Percentiles rank a stretch among this genome's conserved stretches.
Conservation (phyloP, 2,888 invertebrate genomes). For the Ectropis crepuscularia region DNA sequence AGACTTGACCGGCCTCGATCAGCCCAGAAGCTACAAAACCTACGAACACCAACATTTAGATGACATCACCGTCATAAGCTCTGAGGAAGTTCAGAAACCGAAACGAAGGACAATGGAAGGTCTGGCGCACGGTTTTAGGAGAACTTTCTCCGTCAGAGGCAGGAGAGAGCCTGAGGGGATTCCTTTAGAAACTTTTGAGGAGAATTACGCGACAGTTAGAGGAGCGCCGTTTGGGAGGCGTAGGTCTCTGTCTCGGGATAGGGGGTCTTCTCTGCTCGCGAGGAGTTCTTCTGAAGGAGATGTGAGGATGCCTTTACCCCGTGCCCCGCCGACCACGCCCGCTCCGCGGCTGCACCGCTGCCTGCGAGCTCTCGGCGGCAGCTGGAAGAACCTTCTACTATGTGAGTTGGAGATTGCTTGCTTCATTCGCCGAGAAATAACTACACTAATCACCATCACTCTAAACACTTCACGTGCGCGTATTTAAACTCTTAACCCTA, state of each 20-base stretch:
- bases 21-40: conserved; percentile 57
- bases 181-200: conserved; percentile 75
- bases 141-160: conserved; percentile 76
- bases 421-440: conserved; percentile 49
- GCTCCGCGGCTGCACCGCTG: conserved; percentile 87
- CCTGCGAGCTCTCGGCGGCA: conserved; percentile 90
- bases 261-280: conserved; percentile 81
- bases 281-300: conserved; percentile 91
- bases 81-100: conserved; percentile 74
- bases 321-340: conserved; percentile 71
- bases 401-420: conserved; percentile 85
- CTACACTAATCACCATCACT: conserved; percentile 50
- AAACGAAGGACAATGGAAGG: conserved; percentile 76
- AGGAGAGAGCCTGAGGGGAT: conserved; percentile 71
- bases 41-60: conserved; percentile 70
- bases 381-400: conserved; percentile 92
- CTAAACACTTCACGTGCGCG: conserved; percentile 42
- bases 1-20: conserved; percentile 72
- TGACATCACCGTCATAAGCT: conserved; percentile 78
- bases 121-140: conserved; percentile 73
- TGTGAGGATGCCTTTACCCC: conserved; percentile 75
- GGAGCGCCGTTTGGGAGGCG: conserved; percentile 78
- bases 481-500: conserved; percentile 58
- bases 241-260: conserved; percentile 78
- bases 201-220: conserved; percentile 75